Evolutionary conservation across 2,797 vertebrate genomes (phyloP).

Genomic region (Sitta carolinensis): DNA sequence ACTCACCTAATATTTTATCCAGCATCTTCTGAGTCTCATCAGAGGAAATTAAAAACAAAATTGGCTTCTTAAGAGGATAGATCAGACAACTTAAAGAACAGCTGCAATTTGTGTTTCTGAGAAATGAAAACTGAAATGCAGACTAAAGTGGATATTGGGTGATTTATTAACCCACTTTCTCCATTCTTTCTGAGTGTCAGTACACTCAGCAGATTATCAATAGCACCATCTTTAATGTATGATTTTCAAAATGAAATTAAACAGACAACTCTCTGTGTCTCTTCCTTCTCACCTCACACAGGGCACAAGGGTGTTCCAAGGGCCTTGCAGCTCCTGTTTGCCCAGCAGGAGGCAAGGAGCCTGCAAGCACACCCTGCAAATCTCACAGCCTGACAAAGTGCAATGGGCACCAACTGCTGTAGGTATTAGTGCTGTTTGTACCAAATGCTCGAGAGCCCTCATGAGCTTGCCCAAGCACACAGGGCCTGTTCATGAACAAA

Average conservation of each 20-base stretch:
- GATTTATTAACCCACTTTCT: conserved; percentile 66
- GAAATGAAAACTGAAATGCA: conserved; percentile 65
- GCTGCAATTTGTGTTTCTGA: conserved; percentile 59
- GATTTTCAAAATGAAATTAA: conserved; percentile 52
- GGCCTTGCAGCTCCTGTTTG: not conserved
- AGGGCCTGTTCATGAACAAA: not conserved
- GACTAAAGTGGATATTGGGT: conserved; percentile 35
- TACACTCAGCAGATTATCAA: conserved; percentile 58
- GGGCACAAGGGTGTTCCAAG: not conserved
- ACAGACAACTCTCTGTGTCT: not conserved
- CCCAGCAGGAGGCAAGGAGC: not conserved
- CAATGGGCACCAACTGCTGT: not conserved
- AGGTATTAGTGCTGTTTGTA: not conserved
- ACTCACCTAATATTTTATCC: conserved; percentile 59
- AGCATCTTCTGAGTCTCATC: conserved; percentile 59
- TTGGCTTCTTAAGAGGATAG: conserved; percentile 57
- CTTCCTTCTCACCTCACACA: not conserved
- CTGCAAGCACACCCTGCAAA: not conserved
- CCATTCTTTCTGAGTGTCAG: conserved; percentile 47
- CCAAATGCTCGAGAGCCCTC: not conserved
- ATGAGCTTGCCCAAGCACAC: conserved; percentile 7
- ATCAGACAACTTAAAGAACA: conserved; percentile 58
- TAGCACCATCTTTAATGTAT: conserved; percentile 36
- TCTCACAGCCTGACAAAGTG: not conserved
- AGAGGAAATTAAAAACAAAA: conserved; percentile 70